phyloP scores from a whole-genome alignment of 2,888 invertebrate genomes.

The Macrophya alboannulata region DNA sequence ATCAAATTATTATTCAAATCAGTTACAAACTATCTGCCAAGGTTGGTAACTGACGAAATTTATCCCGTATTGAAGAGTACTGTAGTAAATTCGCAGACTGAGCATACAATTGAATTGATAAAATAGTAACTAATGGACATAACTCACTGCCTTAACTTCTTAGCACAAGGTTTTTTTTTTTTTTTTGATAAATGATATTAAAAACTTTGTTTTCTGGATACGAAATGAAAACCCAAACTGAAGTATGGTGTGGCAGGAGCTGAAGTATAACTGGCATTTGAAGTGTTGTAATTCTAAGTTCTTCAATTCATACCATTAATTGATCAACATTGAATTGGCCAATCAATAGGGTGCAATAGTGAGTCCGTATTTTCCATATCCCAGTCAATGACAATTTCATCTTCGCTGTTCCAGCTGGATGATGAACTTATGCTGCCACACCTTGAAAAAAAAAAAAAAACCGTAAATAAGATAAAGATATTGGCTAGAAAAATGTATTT shows the following conservation, averaged over 20 bases:
- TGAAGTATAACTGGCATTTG: conserved; percentile 39
- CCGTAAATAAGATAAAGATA: conserved; percentile 4
- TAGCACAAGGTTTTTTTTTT: neutral
- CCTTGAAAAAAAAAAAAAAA: conserved; percentile 77
- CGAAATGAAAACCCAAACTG: conserved; percentile 47
- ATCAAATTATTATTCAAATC: neutral
- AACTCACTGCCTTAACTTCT: conserved; percentile 42
- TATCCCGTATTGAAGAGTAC: neutral
- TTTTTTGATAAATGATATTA: neutral
- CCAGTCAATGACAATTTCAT: conserved; percentile 59
- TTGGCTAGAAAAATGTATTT: neutral
- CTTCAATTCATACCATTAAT: conserved; percentile 38
- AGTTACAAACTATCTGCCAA: neutral
- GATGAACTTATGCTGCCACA: conserved; percentile 83
- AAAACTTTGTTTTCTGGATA: conserved; percentile 13
- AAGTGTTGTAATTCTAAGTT: conserved; percentile 34
- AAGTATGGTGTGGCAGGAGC: conserved; percentile 39
- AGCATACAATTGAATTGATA: conserved; percentile 9
- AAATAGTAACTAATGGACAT: conserved; percentile 41
- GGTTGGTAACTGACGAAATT: neutral
- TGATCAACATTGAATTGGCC: conserved; percentile 51
- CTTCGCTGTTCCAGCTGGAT: conserved; percentile 57
- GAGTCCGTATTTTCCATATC: conserved; percentile 48
- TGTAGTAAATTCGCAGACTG: conserved; percentile 18
- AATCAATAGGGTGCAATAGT: conserved; percentile 52